These are phyloP conservation scores for Nothoprocta perdicaria DNA, from an alignment of 2,113 vertebrate genomes.

Conservation along the genomic window DNA sequence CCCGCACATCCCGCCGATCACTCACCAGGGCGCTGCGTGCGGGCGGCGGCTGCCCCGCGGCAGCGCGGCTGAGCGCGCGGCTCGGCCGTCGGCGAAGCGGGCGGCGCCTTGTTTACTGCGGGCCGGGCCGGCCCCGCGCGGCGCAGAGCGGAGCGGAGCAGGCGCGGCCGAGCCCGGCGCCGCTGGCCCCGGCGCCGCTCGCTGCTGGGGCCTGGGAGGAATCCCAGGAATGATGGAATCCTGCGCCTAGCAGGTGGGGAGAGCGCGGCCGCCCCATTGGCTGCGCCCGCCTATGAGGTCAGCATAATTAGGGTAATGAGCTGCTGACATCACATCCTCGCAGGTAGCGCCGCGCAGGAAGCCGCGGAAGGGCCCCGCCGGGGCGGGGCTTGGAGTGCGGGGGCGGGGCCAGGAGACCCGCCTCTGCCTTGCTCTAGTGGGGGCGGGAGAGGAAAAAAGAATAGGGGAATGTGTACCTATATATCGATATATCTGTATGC, in stretches of 20 bases:
- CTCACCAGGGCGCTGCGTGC: background rate
- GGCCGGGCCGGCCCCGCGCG: background rate
- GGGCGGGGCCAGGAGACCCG: no score
- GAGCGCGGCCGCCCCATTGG: constrained; percentile 81
- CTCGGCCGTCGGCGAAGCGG: background rate
- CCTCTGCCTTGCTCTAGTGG: no score
- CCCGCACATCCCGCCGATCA: background rate
- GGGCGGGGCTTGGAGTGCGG: no score
- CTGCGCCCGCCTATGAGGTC: constrained; percentile 72
- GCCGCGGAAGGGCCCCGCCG: background rate
- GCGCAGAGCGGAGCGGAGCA: background rate
- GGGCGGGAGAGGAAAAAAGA: no score
- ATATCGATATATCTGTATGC: no score
- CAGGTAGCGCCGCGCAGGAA: constrained; percentile 52
- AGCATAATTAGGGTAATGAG: constrained; percentile 83
- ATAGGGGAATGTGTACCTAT: no score
- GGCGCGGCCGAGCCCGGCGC: background rate
- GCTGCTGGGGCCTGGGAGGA: constrained; percentile 76
- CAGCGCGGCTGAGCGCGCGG: background rate
- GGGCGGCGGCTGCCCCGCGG: background rate
- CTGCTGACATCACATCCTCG: constrained; percentile 77
- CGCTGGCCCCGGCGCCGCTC: background rate
- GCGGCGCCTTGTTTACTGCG: background rate
- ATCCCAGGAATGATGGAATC: constrained; percentile 94
- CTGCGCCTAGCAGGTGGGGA: constrained; percentile 92